These are phyloP conservation scores for Platycnemis pennipes DNA, from an alignment of 2,888 invertebrate genomes.

Conservation along the genomic window DNA sequence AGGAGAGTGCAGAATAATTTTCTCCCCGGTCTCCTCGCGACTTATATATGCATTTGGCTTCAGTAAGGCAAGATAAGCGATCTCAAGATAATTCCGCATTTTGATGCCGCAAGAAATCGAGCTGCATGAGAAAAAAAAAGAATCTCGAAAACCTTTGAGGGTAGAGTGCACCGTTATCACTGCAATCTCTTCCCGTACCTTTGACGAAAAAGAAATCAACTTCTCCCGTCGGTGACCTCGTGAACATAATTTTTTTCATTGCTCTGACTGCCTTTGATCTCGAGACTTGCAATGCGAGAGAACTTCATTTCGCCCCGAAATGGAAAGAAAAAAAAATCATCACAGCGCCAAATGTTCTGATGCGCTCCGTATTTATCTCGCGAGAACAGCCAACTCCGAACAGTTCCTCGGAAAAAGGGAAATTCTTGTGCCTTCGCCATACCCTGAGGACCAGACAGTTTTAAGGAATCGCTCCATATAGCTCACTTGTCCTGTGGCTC, in stretches of 20 bases:
- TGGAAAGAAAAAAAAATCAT: not conserved
- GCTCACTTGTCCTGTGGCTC: not conserved
- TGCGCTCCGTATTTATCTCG: not conserved
- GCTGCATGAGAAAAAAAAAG: too few relatives aligned
- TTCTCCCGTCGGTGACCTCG: not conserved
- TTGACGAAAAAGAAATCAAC: not conserved
- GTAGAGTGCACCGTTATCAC: not conserved
- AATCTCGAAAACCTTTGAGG: not conserved
- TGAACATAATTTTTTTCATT: too few relatives aligned
- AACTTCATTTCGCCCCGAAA: not conserved
- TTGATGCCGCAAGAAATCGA: too few relatives aligned
- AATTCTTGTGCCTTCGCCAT: not conserved
- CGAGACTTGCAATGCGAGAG: not conserved
- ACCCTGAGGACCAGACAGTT: not conserved
- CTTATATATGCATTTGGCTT: too few relatives aligned
- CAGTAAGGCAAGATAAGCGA: too few relatives aligned
- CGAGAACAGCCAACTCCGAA: not conserved
- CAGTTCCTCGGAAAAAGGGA: not conserved
- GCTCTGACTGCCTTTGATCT: conserved; percentile 5
- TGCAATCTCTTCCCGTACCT: too few relatives aligned
- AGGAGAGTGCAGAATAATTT: too few relatives aligned
- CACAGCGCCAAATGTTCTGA: not conserved
- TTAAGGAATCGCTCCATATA: not conserved
- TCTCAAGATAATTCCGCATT: too few relatives aligned
- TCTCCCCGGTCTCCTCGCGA: too few relatives aligned